Percentiles rank a stretch among this genome's conserved stretches.
Evolutionary conservation across 2,113 vertebrate genomes (phyloP).

Genomic region (Loxodonta africana): DNA sequence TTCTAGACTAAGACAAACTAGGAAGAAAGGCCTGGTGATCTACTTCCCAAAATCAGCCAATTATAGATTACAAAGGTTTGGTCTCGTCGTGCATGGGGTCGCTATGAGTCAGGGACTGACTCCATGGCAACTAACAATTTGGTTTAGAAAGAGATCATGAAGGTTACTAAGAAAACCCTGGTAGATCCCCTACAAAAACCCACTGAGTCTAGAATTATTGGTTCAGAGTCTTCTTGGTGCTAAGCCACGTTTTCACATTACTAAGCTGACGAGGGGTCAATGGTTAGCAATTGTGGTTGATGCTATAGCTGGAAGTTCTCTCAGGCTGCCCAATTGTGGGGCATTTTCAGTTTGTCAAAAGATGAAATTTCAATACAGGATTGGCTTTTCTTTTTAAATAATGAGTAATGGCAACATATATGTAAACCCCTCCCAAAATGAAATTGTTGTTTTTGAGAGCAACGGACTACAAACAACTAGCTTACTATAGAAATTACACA

Average conservation of each 20-base stretch:
- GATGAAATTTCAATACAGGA: constrained; percentile 80
- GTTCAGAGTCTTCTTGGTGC: not conserved
- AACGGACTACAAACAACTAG: constrained; percentile 55
- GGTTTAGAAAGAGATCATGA: not conserved
- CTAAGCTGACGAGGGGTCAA: constrained; percentile 54
- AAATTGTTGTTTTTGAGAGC: constrained; percentile 41
- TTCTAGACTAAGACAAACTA: not conserved
- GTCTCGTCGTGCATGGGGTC: not conserved
- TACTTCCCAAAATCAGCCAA: not conserved
- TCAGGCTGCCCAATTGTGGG: constrained; percentile 59
- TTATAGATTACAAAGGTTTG: not conserved
- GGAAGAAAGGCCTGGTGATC: not conserved
- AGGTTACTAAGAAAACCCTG: not conserved
- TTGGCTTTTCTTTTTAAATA: constrained; percentile 41
- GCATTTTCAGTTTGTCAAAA: constrained; percentile 77
- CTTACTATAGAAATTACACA: constrained; percentile 47
- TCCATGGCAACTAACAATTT: not conserved
- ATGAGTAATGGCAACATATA: constrained; percentile 68
- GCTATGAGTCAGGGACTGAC: not conserved
- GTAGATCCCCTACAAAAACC: not conserved
- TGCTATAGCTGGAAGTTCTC: not conserved
- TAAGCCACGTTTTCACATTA: not conserved
- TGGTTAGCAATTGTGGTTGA: not conserved
- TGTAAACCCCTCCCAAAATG: constrained; percentile 55
- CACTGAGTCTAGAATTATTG: not conserved